Base-by-base conservation (phyloP, 2,113 vertebrate genomes). In the Leuciscus idus region DNA sequence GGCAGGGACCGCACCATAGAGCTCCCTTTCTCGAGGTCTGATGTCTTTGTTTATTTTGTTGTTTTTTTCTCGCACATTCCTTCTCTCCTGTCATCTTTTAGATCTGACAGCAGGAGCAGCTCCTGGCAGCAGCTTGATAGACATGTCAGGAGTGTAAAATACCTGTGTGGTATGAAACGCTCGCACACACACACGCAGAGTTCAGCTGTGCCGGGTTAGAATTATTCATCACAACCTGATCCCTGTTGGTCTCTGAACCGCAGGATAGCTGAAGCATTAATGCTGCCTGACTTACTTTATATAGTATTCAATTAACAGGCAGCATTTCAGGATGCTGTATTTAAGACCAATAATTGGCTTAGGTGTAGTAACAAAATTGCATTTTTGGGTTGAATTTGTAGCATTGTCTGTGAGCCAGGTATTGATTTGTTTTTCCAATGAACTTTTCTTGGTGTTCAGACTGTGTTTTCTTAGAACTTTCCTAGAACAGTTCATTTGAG, bases 1-100 rank as follows among this genome's bases (percentile, higher is more conserved):
- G 33, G 19, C 48, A 73, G 33, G 36, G 52, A 76, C 39, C 33
- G 70, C 76, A 36, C 43, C 36, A 48, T 26, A 75, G 66, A 28
- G 23, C 26, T 57, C 57, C 74, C 61, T 33, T 50, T 82, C 36
- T 7, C 1, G 21, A 70, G 84, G 30, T 81, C 73, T 88, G 78
- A 88, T 88, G 79, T 85, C 86, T 85, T 79, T 84, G 79, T 88
- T 85, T 85, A 55, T 76, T 88, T 83, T 76, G 46, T 75, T 64
- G n/a, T 83, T 82, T 85, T 88, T 72, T 85, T 57, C 61, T 52
- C 76, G 3, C 57, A 19, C 59, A 36, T 30, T 77, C 61, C 30
- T 59, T 86, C 79, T 11, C 70, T 82, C 83, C 84, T 82, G n/a
- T 55, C 79, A 82, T 62, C 68, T 82, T 81, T 86, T 74, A 75